Conservation (phyloP, 1,140 invertebrate species). For the Drosophila sulfurigaster region DNA sequence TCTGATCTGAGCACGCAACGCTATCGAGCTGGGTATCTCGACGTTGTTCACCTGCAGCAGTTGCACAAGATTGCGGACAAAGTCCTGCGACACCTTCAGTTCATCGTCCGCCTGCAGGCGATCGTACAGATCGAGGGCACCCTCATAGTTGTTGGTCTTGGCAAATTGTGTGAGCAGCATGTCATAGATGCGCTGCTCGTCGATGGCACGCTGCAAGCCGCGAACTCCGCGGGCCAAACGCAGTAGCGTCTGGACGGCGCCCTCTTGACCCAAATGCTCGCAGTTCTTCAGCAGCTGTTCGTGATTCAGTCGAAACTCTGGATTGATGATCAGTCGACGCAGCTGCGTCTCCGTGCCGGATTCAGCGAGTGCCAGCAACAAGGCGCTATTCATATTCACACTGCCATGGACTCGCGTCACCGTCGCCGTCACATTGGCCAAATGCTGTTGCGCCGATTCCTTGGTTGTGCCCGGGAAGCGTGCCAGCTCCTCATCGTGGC, state of each 20-base stretch:
- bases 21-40: slow-evolving; percentile 75
- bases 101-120: slow-evolving; percentile 82
- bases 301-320: slow-evolving; percentile 77
- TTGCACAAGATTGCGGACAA: slow-evolving; percentile 74
- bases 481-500: slow-evolving; percentile 46
- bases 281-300: slow-evolving; percentile 75
- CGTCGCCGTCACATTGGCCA: slow-evolving; percentile 79
- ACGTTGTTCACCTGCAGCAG: slow-evolving; percentile 73
- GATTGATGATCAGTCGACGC: slow-evolving; percentile 83
- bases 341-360: slow-evolving; percentile 83
- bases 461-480: slow-evolving; percentile 38
- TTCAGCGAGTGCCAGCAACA: slow-evolving; percentile 85
- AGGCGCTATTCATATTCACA: slow-evolving; percentile 74
- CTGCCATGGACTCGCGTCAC: slow-evolving; percentile 79
- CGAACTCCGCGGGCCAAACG: slow-evolving; percentile 77
- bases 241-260: slow-evolving; percentile 70
- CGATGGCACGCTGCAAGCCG: slow-evolving; percentile 62
- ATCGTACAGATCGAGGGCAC: slow-evolving; percentile 80
- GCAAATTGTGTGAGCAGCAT: slow-evolving; percentile 84
- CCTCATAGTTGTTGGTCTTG: slow-evolving; percentile 83
- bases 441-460: slow-evolving; percentile 62
- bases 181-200: slow-evolving; percentile 83
- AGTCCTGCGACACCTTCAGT: slow-evolving; percentile 78
- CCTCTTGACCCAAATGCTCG: slow-evolving; percentile 76
- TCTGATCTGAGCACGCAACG: slow-evolving; percentile 75